Conservation (phyloP, 2,888 invertebrate species). For the Oconnorella tubifera region DNA sequence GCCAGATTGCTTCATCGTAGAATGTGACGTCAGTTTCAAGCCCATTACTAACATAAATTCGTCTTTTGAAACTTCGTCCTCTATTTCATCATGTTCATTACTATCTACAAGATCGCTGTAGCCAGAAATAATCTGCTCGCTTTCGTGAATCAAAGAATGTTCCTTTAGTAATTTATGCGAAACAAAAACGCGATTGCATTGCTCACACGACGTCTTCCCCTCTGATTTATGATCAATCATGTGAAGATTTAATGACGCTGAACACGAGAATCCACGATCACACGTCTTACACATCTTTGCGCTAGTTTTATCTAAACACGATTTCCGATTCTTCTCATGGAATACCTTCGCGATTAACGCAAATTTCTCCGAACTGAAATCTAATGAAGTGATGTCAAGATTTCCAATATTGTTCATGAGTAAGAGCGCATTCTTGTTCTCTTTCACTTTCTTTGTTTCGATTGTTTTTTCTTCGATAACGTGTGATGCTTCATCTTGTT, state of each 20-base stretch:
- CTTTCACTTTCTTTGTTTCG: constrained; percentile 1
- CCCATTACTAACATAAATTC: constrained; percentile 34
- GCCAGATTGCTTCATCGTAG: background rate
- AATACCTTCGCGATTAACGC: constrained; percentile 72
- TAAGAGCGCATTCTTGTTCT: background rate
- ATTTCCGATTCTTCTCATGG: constrained; percentile 64
- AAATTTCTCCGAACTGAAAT: constrained; percentile 76
- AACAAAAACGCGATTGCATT: background rate
- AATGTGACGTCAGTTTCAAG: constrained; percentile 11
- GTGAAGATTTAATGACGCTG: constrained; percentile 51
- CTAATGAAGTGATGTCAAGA: constrained; percentile 63
- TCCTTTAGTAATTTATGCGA: background rate
- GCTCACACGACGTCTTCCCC: constrained; percentile 35
- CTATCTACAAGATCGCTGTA: background rate
- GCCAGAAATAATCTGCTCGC: background rate
- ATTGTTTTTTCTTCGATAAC: background rate
- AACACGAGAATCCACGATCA: constrained; percentile 53
- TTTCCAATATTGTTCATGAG: background rate
- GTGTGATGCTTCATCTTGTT: background rate
- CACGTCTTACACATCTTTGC: constrained; percentile 52
- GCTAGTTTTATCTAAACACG: constrained; percentile 45
- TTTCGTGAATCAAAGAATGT: background rate
- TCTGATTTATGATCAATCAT: constrained; percentile 44
- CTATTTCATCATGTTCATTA: constrained; percentile 32
- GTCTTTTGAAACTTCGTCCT: constrained; percentile 34